Evolutionary conservation across 2,113 vertebrate genomes (phyloP).

Genomic region (Silurus asotus): DNA sequence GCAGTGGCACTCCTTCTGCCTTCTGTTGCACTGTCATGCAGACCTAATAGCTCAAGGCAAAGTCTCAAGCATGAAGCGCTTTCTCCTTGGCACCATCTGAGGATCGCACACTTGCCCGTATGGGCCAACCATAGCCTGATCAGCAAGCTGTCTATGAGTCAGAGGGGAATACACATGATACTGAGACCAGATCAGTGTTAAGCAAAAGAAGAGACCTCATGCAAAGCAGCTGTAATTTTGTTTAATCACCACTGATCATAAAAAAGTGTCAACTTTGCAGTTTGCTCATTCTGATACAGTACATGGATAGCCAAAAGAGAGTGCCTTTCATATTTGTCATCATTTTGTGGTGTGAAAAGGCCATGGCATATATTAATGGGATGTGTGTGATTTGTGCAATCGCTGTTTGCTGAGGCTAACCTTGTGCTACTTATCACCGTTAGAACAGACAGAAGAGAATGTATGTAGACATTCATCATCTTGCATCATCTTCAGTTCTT

Average conservation of each 20-base stretch:
- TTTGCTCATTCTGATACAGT: constrained; percentile 13
- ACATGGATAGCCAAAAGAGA: constrained; percentile 12
- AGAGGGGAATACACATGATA: constrained; percentile 49
- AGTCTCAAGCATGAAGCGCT: constrained; percentile 54
- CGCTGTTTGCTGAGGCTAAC: constrained; percentile 1
- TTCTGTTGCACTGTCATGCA: constrained; percentile 68
- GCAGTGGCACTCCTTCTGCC: constrained; percentile 73
- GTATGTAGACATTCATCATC: constrained; percentile 23
- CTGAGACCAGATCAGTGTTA: constrained; percentile 38
- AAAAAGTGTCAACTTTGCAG: constrained; percentile 23
- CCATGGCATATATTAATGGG: background rate
- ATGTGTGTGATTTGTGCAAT: constrained; percentile 1
- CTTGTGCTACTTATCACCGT: background rate
- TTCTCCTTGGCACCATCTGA: constrained; percentile 61
- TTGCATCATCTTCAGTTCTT: constrained; percentile 29
- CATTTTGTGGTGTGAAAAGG: constrained; percentile 4
- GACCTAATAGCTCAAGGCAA: constrained; percentile 67
- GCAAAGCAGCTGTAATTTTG: constrained; percentile 44
- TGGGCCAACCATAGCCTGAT: constrained; percentile 55
- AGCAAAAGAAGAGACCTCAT: constrained; percentile 34
- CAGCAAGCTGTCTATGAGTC: constrained; percentile 48
- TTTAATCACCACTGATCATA: background rate
- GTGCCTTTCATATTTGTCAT: background rate
- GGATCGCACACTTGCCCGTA: constrained; percentile 47
- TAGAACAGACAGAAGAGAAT: constrained; percentile 22